A percentile compares a stretch with the other conserved stretches of the same genome.
phyloP scores from a whole-genome alignment of 2,888 invertebrate genomes.

The Ephialtes manifestator region DNA sequence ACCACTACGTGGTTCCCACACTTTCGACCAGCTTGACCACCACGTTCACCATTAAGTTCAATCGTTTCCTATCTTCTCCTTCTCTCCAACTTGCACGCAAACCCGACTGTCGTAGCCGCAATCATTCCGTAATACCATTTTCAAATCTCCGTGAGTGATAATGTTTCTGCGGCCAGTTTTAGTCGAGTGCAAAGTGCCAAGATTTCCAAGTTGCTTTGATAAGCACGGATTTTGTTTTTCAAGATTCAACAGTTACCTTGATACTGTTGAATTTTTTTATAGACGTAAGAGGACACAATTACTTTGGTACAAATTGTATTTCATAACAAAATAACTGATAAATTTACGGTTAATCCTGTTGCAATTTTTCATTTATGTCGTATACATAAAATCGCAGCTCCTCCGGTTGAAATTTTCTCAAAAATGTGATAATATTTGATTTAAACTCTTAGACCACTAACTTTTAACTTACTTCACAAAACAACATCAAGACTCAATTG shows the following conservation, averaged over 20 bases:
- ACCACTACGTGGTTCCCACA: conserved; percentile 43
- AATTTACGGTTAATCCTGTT: no score
- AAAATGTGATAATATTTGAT: no score
- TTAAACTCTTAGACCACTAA: no score
- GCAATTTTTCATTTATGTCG: no score
- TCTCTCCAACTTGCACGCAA: background rate
- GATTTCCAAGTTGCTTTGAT: background rate
- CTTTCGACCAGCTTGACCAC: conserved; percentile 25
- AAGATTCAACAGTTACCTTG: background rate
- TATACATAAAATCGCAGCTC: no score
- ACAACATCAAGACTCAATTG: no score
- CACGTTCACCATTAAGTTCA: conserved; percentile 4
- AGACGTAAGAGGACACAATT: no score
- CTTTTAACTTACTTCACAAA: no score
- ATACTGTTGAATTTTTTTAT: no score
- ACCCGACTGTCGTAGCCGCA: background rate
- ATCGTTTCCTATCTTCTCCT: background rate
- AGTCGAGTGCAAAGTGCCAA: background rate
- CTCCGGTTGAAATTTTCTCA: no score
- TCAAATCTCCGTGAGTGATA: background rate
- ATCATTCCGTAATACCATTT: background rate
- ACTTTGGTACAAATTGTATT: no score
- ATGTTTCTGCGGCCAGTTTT: background rate
- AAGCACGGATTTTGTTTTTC: background rate
- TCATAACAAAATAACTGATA: no score